A percentile compares a stretch with the other conserved stretches of the same genome.
Conservation (phyloP, 2,113 vertebrate species). For the Carassius gibelio region DNA sequence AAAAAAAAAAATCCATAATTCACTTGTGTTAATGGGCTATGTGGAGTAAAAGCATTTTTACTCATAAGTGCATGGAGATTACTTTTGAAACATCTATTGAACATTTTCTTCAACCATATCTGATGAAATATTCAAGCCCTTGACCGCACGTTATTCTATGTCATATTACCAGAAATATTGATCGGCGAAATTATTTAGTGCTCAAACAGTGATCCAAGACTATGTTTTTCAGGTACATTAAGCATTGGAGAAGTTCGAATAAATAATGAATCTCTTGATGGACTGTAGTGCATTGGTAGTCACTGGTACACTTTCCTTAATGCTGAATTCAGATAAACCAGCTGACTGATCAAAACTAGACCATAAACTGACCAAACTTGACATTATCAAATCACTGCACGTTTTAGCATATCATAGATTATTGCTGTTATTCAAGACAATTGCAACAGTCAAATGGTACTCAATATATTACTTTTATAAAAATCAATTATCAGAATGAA, state of each 20-base stretch:
- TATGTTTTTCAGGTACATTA: conserved; percentile 59
- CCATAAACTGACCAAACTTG: neutral
- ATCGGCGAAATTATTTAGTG: conserved; percentile 53
- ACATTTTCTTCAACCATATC: conserved; percentile 33
- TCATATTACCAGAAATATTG: conserved; percentile 52
- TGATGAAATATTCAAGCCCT: conserved; percentile 60
- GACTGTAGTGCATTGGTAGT: neutral
- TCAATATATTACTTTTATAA: neutral
- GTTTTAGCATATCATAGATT: neutral
- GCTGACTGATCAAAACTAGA: neutral
- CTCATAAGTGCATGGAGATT: neutral
- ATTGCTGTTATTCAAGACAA: neutral
- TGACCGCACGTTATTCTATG: conserved; percentile 44
- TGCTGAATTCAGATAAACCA: neutral
- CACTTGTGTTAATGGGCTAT: conserved; percentile 58
- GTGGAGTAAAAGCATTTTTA: conserved; percentile 27
- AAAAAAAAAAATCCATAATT: conserved; percentile 60
- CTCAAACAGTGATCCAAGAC: conserved; percentile 42
- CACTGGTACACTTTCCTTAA: neutral
- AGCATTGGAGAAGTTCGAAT: conserved; percentile 36
- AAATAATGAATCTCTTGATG: conserved; percentile 51
- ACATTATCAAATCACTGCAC: neutral
- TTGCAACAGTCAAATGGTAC: neutral
- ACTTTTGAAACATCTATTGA: conserved; percentile 53
- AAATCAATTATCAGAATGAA: neutral